Base-by-base conservation (phyloP, 2,888 invertebrate species). In the Parnassius glacialis region DNA sequence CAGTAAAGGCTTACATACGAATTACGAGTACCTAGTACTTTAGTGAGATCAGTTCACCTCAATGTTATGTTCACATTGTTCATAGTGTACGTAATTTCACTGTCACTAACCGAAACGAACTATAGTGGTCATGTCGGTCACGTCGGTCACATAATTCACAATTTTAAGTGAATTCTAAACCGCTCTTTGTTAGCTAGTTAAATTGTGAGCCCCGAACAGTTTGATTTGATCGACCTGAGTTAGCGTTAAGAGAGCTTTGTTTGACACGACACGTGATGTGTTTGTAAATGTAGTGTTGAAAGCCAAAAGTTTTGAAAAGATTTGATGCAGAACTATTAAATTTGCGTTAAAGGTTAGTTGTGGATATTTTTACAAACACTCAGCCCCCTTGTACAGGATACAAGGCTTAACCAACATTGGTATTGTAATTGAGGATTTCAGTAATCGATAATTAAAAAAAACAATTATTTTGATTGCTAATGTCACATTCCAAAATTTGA, bases 101-200 rank as follows among this genome's bases (percentile, higher is more conserved):
- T 9, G 50, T 50, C 10, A 11, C 16, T 10, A 10, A 42, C 16
- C 51, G 51, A 43, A 52, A 47, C 61, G 45, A 50, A 55, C 13
- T 61, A 45, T 20, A 57, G 12, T 51, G 48, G 48, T 48, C 57
- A 57, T 42, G 57, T 57, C 53, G 61, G 53, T 57, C 62, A 57
- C 62, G 57, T 57, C 53, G 57, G 53, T 57, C 62, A 57, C 62
- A 50, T 53, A 53, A 62, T 62, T 62, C 53, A 57, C 53, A 58
- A 62, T 57, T 62, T 62, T 62, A 62, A 62, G 62, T 62, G 62
- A 62, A 62, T 62, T 62, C 57, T 16, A 53, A 20, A 48, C 62
- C 57, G 62, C 53, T 62, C 62, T 62, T 62, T 62, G 62, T 62
- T 53, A 62, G 53, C 53, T 16, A 16, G 1, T 12, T 57, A 54